Evolutionary conservation across 92 coral and sea anemone species (phyloP).

Genomic region (Epizoanthus stellaris): DNA sequence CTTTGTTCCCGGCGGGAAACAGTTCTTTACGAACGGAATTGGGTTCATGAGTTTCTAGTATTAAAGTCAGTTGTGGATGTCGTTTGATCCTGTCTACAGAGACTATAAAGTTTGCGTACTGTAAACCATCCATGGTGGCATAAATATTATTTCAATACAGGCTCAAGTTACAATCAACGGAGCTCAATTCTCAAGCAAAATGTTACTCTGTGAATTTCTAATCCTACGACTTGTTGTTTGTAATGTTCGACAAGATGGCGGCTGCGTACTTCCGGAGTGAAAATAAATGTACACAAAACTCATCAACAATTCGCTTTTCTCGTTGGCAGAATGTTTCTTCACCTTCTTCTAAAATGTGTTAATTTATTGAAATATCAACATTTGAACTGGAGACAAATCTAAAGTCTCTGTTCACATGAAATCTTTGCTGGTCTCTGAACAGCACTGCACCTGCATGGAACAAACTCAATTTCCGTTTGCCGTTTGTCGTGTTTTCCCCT

Average conservation of each 20-base stretch:
- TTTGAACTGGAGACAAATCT: not conserved
- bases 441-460: slow-evolving; percentile 39
- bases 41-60: not conserved
- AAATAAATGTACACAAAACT: slow-evolving; percentile 39
- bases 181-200: not conserved
- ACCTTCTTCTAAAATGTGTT: not conserved
- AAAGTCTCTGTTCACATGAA: not conserved
- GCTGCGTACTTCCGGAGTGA: slow-evolving; percentile 70
- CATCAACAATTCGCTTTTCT: not conserved
- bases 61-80: not conserved
- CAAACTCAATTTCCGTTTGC: slow-evolving; percentile 42
- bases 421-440: slow-evolving; percentile 1
- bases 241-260: slow-evolving; percentile 63
- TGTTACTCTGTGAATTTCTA: not conserved
- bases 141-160: not conserved
- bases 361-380: not conserved
- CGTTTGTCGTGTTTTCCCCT: not conserved
- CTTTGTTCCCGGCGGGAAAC: slow-evolving; percentile 21
- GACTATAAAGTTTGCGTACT: not conserved
- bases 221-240: not conserved
- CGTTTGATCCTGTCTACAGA: not conserved
- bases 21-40: not conserved
- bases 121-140: not conserved
- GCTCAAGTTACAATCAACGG: not conserved
- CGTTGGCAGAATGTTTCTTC: slow-evolving; percentile 2